phyloP scores from a whole-genome alignment of 1,140 invertebrate species.

The Drosophila insularis region DNA sequence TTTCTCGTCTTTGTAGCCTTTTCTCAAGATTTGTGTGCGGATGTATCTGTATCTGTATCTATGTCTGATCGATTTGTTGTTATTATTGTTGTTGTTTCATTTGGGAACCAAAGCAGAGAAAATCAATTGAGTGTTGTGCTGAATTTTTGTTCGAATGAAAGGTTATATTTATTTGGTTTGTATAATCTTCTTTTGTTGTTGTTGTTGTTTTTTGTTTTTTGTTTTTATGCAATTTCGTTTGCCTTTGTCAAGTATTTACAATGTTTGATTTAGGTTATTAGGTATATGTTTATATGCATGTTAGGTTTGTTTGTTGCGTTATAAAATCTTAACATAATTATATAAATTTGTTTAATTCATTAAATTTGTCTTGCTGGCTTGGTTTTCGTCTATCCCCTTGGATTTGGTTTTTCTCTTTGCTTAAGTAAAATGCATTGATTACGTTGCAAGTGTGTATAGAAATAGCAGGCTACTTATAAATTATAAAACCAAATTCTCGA shows the following conservation, averaged over 20 bases:
- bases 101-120: not conserved
- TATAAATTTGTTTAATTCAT: constrained; percentile 68
- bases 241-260: constrained; percentile 68
- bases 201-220: not conserved
- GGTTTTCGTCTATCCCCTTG: not conserved
- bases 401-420: constrained; percentile 18
- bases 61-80: constrained; percentile 42
- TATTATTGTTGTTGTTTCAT: constrained; percentile 25
- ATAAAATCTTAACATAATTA: constrained; percentile 82
- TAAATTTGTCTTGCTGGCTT: constrained; percentile 38
- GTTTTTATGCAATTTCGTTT: constrained; percentile 66
- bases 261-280: constrained; percentile 55
- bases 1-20: constrained; percentile 32
- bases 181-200: not conserved
- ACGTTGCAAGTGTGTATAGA: constrained; percentile 58
- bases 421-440: constrained; percentile 76
- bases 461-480: constrained; percentile 73
- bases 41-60: constrained; percentile 5
- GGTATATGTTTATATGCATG: constrained; percentile 28
- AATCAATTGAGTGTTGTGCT: constrained; percentile 8
- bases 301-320: constrained; percentile 66
- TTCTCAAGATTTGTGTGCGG: constrained; percentile 33
- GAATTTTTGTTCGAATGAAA: constrained; percentile 63
- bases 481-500: constrained; percentile 60
- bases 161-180: constrained; percentile 47